These are phyloP conservation scores for Leptinotarsa haldemani DNA, from an alignment of 2,888 invertebrate genomes.

Conservation along the genomic window DNA sequence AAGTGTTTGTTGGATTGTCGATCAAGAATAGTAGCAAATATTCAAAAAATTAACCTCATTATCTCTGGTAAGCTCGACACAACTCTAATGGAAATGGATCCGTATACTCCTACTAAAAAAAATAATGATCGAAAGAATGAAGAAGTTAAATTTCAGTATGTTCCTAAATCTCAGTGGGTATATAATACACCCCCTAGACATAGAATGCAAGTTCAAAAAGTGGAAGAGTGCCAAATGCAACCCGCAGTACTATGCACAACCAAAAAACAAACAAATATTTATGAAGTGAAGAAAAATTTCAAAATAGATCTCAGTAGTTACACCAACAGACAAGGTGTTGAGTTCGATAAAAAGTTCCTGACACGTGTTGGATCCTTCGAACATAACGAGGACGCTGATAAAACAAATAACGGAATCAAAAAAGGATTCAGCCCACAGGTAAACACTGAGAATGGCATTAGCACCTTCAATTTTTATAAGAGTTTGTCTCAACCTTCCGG, in stretches of 20 bases:
- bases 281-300: constrained; percentile 43
- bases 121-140: constrained; percentile 8
- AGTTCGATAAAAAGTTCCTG: constrained; percentile 31
- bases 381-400: constrained; percentile 12
- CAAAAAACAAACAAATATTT: constrained; percentile 43
- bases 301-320: constrained; percentile 29
- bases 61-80: constrained; percentile 42
- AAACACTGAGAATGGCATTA: not conserved
- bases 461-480: not conserved
- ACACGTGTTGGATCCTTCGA: constrained; percentile 32
- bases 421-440: not conserved
- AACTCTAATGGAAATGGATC: constrained; percentile 11
- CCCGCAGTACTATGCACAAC: constrained; percentile 44
- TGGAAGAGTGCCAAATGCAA: constrained; percentile 42
- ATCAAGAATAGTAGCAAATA: constrained; percentile 38
- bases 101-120: not conserved
- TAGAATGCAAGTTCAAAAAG: constrained; percentile 36
- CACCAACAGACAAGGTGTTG: constrained; percentile 26
- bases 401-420: not conserved
- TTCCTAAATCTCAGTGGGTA: constrained; percentile 46
- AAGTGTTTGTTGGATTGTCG: constrained; percentile 30
- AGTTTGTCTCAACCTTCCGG: constrained; percentile 4
- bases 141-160: constrained; percentile 29
- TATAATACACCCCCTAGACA: constrained; percentile 49
- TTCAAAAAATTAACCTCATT: constrained; percentile 40